Evolutionary conservation across 2,113 vertebrate genomes (phyloP), one percentile per base, ranked within the genome.

Genomic region (Gallinago paraguaiae): DNA sequence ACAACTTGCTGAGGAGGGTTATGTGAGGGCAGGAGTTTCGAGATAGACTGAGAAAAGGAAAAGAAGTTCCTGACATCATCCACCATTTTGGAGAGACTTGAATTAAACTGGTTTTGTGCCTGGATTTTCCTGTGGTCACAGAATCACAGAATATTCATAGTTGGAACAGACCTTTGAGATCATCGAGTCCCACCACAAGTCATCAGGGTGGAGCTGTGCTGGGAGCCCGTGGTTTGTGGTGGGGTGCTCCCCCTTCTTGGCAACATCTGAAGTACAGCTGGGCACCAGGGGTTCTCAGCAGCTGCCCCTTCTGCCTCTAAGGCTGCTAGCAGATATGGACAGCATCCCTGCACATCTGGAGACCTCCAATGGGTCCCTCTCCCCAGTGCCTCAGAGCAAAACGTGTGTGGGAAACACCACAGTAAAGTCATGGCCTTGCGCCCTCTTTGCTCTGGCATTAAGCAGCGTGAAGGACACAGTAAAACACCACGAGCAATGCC

Each of bases 271-370:
- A 84, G 43, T 11, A 24, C 11, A 33, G 16, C 11, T 45, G 24
- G 48, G 37, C 27, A 37, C 15, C 1, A 14, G 3, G 15, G 14
- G 50, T 18, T 30, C 45, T 64, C 0, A 0, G 23, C 27, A 57
- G 33, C 53, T 8, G 1, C 24, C 51, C 63, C 63, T 53, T 3
- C 27, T 48, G 18, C 30, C 23, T 3, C 0, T 35, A 30, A 57
- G 33, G 48, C 5, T 3, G 3, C 12, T 1, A 1, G 39, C 59
- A 80, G 53, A 43, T 46, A 41, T n/a, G 31, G 8, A 13, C 19
- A 54, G 48, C 41, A 43, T 6, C 9, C 51, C 30, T 60, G 48
- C 53, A 64, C 46, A 41, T 53, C 53, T 80, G 64, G 68, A 72
- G 33, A 0, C 0, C 46, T 91, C 24, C n/a, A 24, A 37, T 31